Evolutionary conservation across 35 echinoderm and acorn worm genomes (phyloP).

Genomic region (Holothuria glaberrima): DNA sequence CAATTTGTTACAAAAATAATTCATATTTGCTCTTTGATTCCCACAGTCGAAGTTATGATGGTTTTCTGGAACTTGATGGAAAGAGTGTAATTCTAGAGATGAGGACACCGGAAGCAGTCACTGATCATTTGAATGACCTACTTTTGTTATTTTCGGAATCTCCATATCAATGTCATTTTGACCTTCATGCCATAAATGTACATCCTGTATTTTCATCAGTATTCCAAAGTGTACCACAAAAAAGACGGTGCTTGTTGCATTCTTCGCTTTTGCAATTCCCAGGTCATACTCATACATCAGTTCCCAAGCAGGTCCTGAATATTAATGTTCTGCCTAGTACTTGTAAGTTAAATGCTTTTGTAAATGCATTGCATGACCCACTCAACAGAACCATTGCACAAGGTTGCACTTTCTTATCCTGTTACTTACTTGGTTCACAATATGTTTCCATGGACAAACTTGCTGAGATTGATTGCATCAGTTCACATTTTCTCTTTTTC

Average conservation of each 20-base stretch:
- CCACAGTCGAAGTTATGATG: neutral
- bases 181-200: neutral
- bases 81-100: neutral
- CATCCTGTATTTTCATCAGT: neutral
- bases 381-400: no score
- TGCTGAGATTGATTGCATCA: no score
- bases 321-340: no score
- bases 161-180: neutral
- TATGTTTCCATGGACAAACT: no score
- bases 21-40: conserved; percentile 11
- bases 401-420: no score
- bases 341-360: no score
- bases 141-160: neutral
- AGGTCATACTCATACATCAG: no score
- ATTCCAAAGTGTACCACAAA: neutral
- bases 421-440: no score
- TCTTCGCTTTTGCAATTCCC: no score
- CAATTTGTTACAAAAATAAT: neutral
- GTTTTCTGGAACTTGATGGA: neutral
- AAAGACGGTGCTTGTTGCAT: neutral
- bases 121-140: neutral
- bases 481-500: no score
- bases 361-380: no score
- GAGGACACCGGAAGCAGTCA: neutral
- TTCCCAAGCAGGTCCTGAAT: no score